phyloP scores from a whole-genome alignment of 2,888 invertebrate genomes.

The Heliconius sara region DNA sequence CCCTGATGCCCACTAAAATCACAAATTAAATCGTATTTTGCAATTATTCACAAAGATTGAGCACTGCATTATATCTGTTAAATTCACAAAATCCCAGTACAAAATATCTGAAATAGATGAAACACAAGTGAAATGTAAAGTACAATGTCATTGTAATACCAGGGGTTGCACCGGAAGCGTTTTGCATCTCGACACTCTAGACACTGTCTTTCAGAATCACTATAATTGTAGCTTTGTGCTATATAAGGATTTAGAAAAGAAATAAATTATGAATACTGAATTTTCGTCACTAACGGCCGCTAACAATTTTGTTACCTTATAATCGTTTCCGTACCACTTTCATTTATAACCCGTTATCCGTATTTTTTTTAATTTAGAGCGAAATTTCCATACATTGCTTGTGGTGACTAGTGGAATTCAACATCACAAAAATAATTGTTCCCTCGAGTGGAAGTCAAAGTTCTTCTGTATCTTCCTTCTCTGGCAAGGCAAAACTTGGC shows the following conservation, averaged over 20 bases:
- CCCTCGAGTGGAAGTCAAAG: too few relatives aligned
- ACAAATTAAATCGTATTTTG: neutral
- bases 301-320: too few relatives aligned
- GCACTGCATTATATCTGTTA: neutral
- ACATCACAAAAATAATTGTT: too few relatives aligned
- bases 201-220: slow-evolving; percentile 17
- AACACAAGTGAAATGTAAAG: slow-evolving; percentile 13
- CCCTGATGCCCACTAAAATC: neutral
- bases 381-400: too few relatives aligned
- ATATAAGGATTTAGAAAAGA: neutral
- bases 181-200: slow-evolving; percentile 27
- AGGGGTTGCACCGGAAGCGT: slow-evolving; percentile 16
- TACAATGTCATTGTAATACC: slow-evolving; percentile 27
- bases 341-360: too few relatives aligned
- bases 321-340: too few relatives aligned
- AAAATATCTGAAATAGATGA: slow-evolving; percentile 13
- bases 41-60: neutral
- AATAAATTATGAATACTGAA: neutral
- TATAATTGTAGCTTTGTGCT: slow-evolving; percentile 20
- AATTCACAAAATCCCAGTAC: slow-evolving; percentile 7
- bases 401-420: too few relatives aligned
- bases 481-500: too few relatives aligned
- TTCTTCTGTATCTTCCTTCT: too few relatives aligned
- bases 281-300: neutral
- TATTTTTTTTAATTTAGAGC: too few relatives aligned